Conservation (phyloP, 2,888 invertebrate species). For the Dicycla oo region DNA sequence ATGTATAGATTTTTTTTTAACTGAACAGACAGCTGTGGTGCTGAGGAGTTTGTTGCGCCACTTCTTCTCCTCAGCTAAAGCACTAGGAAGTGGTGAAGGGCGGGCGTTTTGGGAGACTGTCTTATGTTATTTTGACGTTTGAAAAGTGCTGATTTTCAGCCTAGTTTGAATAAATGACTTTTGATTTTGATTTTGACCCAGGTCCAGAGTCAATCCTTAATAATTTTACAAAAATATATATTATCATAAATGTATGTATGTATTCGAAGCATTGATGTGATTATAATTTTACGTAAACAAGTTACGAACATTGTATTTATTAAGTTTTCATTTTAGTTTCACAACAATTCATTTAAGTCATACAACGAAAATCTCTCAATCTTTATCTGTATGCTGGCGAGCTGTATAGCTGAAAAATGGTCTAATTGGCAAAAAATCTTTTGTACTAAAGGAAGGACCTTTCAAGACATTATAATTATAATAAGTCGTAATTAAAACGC, state of each 20-base stretch:
- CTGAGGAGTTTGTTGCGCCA: no score
- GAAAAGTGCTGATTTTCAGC: no score
- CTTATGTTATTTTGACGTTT: no score
- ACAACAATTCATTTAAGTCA: background rate
- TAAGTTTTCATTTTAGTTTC: background rate
- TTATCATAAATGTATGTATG: no score
- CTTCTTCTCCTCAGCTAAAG: no score
- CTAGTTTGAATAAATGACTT: no score
- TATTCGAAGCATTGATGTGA: background rate
- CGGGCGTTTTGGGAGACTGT: no score
- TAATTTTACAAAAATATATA: background rate
- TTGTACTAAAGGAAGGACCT: background rate
- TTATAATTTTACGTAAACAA: background rate
- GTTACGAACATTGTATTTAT: background rate
- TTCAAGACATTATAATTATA: background rate
- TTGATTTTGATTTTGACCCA: no score
- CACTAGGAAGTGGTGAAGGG: no score
- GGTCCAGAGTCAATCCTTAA: background rate
- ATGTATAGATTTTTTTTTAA: no score
- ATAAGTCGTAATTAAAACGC: slow-evolving; percentile 21
- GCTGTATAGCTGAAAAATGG: background rate
- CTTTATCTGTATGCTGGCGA: background rate
- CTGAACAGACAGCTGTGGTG: no score
- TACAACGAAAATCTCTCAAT: background rate
- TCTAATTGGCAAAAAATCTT: background rate